phyloP scores from a whole-genome alignment of 1,140 invertebrate species.

The Galendromus occidentalis region DNA sequence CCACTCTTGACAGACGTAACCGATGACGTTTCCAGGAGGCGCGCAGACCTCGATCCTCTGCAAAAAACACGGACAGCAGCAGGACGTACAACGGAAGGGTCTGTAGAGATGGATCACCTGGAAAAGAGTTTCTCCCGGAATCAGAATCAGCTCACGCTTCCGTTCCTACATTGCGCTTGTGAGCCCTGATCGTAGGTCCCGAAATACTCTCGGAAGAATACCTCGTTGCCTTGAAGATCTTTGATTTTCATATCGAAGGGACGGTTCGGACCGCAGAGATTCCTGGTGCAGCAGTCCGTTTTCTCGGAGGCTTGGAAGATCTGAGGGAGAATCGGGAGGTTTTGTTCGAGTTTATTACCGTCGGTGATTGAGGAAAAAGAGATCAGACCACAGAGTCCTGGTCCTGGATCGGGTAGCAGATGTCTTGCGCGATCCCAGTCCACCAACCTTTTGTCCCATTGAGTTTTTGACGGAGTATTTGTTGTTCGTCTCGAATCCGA shows the following conservation, averaged over 20 bases:
- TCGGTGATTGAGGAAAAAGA: too few species aligned
- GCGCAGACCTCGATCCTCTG: slow-evolving; percentile 51
- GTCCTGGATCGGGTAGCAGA: too few species aligned
- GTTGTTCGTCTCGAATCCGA: slow-evolving; percentile 62
- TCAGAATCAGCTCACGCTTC: too few species aligned
- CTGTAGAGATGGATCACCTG: slow-evolving; percentile 28
- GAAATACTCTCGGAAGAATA: too few species aligned
- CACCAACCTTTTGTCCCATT: slow-evolving; percentile 52
- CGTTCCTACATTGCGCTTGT: too few species aligned
- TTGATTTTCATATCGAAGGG: slow-evolving; percentile 68
- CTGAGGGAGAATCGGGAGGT: not conserved
- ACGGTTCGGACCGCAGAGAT: slow-evolving; percentile 50
- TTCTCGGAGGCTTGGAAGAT: slow-evolving; percentile 34
- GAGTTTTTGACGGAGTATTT: slow-evolving; percentile 56
- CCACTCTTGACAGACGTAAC: slow-evolving; percentile 64
- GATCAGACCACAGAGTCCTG: too few species aligned
- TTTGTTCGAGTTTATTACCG: not conserved
- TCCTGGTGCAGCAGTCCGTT: slow-evolving; percentile 45
- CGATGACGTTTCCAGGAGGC: slow-evolving; percentile 40
- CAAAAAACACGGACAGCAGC: slow-evolving; percentile 61
- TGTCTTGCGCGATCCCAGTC: too few species aligned
- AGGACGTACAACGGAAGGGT: slow-evolving; percentile 51
- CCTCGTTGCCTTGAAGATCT: slow-evolving; percentile 52
- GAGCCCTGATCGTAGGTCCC: too few species aligned
- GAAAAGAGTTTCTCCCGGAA: too few species aligned